These are phyloP conservation scores for Octonoba sinensis DNA, from an alignment of 2,888 invertebrate genomes.

Conservation along the genomic window DNA sequence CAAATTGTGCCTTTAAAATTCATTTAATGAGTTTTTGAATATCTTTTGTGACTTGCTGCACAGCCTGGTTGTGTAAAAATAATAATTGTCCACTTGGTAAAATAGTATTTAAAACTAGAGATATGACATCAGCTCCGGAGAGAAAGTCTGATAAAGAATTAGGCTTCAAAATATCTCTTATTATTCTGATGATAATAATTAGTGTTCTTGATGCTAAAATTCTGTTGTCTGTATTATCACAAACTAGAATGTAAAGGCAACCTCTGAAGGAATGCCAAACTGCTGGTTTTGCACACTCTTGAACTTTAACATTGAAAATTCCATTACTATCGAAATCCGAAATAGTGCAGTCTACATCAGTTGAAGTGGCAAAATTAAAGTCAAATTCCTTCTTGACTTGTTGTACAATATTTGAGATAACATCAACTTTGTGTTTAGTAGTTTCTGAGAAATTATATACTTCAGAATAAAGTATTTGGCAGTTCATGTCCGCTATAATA, in stretches of 20 bases:
- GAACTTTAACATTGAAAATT: constrained; percentile 40
- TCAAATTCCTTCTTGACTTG: constrained; percentile 51
- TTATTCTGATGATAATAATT: constrained; percentile 30
- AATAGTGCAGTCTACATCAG: constrained; percentile 14
- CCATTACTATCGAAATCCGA: constrained; percentile 43
- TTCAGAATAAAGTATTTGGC: constrained; percentile 42
- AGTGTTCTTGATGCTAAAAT: constrained; percentile 50
- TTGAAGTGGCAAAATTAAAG: constrained; percentile 36
- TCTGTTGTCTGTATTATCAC: constrained; percentile 42
- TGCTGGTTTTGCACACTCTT: constrained; percentile 24
- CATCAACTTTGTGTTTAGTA: constrained; percentile 2
- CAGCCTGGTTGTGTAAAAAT: constrained; percentile 47
- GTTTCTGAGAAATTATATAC: constrained; percentile 44
- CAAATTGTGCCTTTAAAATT: neutral
- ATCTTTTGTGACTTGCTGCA: constrained; percentile 40
- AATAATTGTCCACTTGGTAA: constrained; percentile 47
- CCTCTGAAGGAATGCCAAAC: constrained; percentile 56
- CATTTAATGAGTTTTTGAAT: constrained; percentile 40
- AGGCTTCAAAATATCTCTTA: constrained; percentile 32
- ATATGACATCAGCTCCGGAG: constrained; percentile 35
- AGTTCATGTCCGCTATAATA: constrained; percentile 44
- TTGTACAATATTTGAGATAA: constrained; percentile 16
- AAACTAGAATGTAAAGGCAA: constrained; percentile 51
- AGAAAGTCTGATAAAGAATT: constrained; percentile 22
- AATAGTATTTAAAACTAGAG: constrained; percentile 35